Conservation (phyloP, 1,140 invertebrate genomes). For the Chionoecetes opilio region DNA sequence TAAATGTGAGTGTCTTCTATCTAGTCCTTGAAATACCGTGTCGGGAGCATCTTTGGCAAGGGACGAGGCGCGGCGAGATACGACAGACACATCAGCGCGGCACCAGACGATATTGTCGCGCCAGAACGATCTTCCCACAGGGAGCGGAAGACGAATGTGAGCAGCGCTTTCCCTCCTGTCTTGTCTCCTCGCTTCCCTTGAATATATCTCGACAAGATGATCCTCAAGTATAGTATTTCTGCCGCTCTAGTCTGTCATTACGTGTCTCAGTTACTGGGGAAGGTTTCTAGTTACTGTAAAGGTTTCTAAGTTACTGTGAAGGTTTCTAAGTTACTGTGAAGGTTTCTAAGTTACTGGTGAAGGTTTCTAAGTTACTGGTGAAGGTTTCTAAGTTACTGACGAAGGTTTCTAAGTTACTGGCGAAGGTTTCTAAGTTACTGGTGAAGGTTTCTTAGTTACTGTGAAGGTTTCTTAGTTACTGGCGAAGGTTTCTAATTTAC, state of each 20-base stretch:
- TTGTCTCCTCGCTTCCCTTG: neutral
- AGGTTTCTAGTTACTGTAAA: too few relatives aligned
- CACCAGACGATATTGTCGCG: neutral
- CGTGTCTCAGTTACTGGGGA: neutral
- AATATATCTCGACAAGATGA: neutral
- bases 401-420: neutral
- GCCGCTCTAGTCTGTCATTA: neutral
- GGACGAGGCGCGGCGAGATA: neutral
- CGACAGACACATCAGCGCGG: neutral
- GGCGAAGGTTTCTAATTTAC: neutral
- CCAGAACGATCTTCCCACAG: too few relatives aligned
- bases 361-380: too few relatives aligned
- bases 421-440: neutral
- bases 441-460: neutral
- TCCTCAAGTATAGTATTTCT: neutral
- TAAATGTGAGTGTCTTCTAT: too few relatives aligned
- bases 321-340: too few relatives aligned
- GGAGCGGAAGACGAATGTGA: neutral
- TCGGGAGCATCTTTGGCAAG: neutral
- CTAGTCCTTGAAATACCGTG: neutral
- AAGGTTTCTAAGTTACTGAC: neutral
- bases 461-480: neutral
- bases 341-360: neutral
- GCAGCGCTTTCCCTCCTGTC: neutral
- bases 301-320: neutral